Percentiles rank a stretch among this genome's conserved stretches.
Conservation (phyloP, 2,113 vertebrate genomes). For the Ellobius talpinus region DNA sequence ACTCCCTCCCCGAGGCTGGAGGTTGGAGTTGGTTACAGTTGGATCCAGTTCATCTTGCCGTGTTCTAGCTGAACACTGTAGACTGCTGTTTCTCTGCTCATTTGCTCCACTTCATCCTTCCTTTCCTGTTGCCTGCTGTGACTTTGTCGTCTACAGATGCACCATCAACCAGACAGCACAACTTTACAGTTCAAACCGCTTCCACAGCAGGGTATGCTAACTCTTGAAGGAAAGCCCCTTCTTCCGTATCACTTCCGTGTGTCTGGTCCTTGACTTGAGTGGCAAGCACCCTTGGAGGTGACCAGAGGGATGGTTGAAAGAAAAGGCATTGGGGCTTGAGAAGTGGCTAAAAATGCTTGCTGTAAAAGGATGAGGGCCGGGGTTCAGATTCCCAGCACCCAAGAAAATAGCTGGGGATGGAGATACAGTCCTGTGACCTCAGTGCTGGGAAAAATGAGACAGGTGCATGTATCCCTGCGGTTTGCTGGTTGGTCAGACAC, state of each 20-base stretch:
- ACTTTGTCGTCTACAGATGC: not conserved
- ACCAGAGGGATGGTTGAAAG: not conserved
- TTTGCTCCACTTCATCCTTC: not conserved
- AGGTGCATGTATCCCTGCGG: not conserved
- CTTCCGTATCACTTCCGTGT: not conserved
- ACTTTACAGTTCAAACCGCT: not conserved
- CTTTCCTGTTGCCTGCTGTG: not conserved
- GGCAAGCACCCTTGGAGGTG: too few species aligned
- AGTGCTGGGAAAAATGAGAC: not conserved
- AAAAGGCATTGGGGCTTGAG: not conserved
- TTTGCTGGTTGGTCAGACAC: not conserved
- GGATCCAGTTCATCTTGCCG: not conserved
- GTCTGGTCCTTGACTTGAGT: not conserved
- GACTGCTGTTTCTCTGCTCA: not conserved
- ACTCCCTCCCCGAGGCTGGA: not conserved
- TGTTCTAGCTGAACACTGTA: not conserved
- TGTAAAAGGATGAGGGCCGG: not conserved
- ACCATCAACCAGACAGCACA: not conserved
- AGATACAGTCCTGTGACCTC: too few species aligned
- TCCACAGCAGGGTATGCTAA: fast-evolving
- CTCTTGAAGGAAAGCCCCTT: not conserved
- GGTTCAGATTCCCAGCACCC: not conserved
- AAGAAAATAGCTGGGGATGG: not conserved
- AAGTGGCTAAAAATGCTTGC: not conserved
- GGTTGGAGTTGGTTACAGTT: not conserved